Evolutionary conservation across 2,113 vertebrate species (phyloP).

Genomic region (Apodemus speciosus): DNA sequence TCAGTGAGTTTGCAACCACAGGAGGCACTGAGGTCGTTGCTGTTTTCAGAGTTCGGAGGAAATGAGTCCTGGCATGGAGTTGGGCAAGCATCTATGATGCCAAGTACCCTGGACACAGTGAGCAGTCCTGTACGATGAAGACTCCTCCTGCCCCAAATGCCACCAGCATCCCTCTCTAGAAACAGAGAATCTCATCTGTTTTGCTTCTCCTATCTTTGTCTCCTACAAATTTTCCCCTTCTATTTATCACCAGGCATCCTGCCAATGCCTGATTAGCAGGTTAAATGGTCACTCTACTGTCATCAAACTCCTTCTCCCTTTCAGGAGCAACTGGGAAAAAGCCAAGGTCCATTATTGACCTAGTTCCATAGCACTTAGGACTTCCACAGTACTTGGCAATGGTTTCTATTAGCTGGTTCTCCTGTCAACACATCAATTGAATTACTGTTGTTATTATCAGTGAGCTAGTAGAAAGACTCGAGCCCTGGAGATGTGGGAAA

Average conservation of each 20-base stretch:
- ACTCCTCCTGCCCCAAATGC: neutral
- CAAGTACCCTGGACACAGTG: neutral
- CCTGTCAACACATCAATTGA: conserved; percentile 51
- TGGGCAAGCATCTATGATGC: neutral
- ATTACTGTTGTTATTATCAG: conserved; percentile 39
- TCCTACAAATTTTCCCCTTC: conserved; percentile 43
- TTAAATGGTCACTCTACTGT: conserved; percentile 73
- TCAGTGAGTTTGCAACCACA: neutral
- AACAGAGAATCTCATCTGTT: neutral
- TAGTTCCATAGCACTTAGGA: conserved; percentile 51
- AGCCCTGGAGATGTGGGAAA: neutral
- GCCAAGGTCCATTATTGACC: conserved; percentile 66
- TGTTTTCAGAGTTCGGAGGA: neutral
- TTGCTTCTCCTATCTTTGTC: conserved; percentile 27
- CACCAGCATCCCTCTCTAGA: neutral
- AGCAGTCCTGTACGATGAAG: neutral
- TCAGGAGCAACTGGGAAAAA: conserved; percentile 63
- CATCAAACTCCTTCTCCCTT: conserved; percentile 61
- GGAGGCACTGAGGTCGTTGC: neutral
- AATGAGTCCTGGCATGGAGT: neutral
- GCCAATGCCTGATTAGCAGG: conserved; percentile 70
- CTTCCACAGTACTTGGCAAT: conserved; percentile 35
- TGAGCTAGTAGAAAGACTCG: neutral
- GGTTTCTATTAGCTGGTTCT: conserved; percentile 51
- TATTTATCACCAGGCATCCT: conserved; percentile 60